phyloP scores from a whole-genome alignment of 2,113 vertebrate genomes.

The Cephalopholis sonnerati region DNA sequence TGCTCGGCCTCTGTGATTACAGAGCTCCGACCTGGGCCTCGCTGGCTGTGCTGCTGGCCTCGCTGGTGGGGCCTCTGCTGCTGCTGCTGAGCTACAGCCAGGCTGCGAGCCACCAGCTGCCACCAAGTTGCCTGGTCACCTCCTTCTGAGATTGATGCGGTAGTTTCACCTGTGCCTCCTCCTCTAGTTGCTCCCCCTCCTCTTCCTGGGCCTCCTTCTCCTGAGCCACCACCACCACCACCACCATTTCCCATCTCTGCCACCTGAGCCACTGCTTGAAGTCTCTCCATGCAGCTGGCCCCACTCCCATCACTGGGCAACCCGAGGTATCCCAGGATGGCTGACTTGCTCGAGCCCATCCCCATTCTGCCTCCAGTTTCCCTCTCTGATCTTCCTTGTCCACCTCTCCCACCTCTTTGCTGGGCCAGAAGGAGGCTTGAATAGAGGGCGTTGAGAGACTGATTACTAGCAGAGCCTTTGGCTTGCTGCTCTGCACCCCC shows the following conservation, averaged over 20 bases:
- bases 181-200: slow-evolving; percentile 63
- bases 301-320: slow-evolving; percentile 86
- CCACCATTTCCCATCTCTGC: slow-evolving; percentile 84
- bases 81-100: slow-evolving; percentile 83
- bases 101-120: slow-evolving; percentile 86
- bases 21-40: slow-evolving; percentile 67
- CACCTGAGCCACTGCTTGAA: slow-evolving; percentile 88
- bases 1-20: slow-evolving; percentile 80
- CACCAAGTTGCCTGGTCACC: slow-evolving; percentile 84
- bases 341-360: slow-evolving; percentile 82
- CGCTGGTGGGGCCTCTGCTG: slow-evolving; percentile 75
- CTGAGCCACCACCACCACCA: slow-evolving; percentile 54
- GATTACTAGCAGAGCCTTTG: slow-evolving; percentile 76
- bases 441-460: slow-evolving; percentile 89
- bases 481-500: slow-evolving; percentile 65
- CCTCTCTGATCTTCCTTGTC: slow-evolving; percentile 66
- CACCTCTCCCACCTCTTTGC: slow-evolving; percentile 73
- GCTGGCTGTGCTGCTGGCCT: slow-evolving; percentile 73
- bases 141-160: slow-evolving; percentile 57
- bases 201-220: slow-evolving; percentile 42
- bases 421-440: slow-evolving; percentile 89
- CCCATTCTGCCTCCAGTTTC: slow-evolving; percentile 57
- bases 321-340: slow-evolving; percentile 88
- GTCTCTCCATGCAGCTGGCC: slow-evolving; percentile 89
- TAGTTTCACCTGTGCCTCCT: slow-evolving; percentile 48